These are phyloP conservation scores for Pelodiscus sinensis DNA, from an alignment of 2,113 vertebrate genomes.

Conservation along the genomic window DNA sequence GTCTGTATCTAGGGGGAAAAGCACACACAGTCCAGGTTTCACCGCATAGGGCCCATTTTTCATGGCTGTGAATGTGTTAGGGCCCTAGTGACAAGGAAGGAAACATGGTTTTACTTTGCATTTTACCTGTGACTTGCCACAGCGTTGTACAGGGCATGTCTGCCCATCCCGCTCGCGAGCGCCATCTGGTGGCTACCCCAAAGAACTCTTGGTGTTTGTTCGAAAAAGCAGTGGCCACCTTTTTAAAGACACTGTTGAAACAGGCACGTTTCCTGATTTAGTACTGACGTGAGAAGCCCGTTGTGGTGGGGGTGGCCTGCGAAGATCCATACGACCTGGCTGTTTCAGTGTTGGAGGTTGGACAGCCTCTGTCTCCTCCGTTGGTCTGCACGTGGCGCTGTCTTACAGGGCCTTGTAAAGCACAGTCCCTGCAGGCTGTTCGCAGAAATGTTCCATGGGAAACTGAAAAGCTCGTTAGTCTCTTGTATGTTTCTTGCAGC, in stretches of 20 bases:
- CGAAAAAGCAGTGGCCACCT: background rate
- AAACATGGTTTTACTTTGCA: background rate
- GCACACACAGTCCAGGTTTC: no score
- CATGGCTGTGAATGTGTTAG: no score
- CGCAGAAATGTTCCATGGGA: background rate
- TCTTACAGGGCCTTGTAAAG: background rate
- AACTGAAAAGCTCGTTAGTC: background rate
- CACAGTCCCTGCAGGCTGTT: background rate
- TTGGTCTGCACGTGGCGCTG: rapidly evolving
- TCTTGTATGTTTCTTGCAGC: rapidly evolving
- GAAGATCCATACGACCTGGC: slow-evolving; percentile 39
- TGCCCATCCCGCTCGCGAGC: background rate
- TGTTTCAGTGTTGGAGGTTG: slow-evolving; percentile 28
- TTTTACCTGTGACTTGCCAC: background rate
- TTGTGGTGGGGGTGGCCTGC: background rate
- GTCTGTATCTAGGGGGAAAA: no score
- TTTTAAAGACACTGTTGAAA: background rate
- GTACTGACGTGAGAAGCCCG: background rate
- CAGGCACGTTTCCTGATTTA: background rate
- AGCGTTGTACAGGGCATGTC: rapidly evolving
- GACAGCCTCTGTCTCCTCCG: slow-evolving; percentile 20
- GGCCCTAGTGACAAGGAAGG: background rate
- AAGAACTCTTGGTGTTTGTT: background rate
- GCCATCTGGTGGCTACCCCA: slow-evolving; percentile 45
- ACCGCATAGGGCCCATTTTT: no score